Percentiles rank a stretch among this genome's conserved stretches.
phyloP scores from a whole-genome alignment of 2,797 vertebrate genomes.

The Novumbra hubbsi region DNA sequence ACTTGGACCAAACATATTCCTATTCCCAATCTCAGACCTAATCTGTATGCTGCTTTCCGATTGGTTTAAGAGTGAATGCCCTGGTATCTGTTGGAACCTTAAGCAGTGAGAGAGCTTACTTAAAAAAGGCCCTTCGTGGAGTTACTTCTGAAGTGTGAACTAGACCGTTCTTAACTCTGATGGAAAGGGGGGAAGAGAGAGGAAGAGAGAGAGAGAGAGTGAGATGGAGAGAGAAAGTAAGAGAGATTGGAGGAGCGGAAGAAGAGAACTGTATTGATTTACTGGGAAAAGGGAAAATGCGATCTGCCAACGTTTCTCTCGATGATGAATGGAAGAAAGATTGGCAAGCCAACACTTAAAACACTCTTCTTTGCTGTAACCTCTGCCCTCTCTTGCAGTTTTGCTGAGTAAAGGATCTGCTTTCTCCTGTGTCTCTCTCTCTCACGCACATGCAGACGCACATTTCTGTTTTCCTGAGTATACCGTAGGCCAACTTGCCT shows the following conservation, averaged over 20 bases:
- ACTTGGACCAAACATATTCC: conserved; percentile 3
- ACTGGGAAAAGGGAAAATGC: conserved; percentile 57
- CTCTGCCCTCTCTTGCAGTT: conserved; percentile 23
- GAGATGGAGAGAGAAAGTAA: conserved; percentile 44
- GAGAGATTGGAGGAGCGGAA: background rate
- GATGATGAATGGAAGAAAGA: conserved; percentile 74
- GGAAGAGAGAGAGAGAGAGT: conserved; percentile 38
- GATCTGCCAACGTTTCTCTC: conserved; percentile 55
- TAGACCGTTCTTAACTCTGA: background rate
- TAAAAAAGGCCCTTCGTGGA: background rate
- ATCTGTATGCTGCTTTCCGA: background rate
- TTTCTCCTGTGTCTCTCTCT: background rate
- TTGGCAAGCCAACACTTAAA: conserved; percentile 53
- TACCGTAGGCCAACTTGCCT: conserved; percentile 27
- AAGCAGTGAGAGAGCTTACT: background rate
- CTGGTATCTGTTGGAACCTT: background rate
- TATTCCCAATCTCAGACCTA: conserved; percentile 8
- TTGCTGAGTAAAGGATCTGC: conserved; percentile 38
- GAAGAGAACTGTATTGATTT: conserved; percentile 61
- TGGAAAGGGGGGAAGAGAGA: background rate
- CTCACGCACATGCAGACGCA: background rate
- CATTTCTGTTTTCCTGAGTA: conserved; percentile 30
- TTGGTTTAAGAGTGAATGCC: background rate
- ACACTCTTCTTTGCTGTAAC: conserved; percentile 56
- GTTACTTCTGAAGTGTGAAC: conserved; percentile 18